Evolutionary conservation across 37 sponge, comb jelly and placozoan genomes (phyloP), one percentile per base, ranked within the genome.

Genomic region (Bolinopsis microptera): DNA sequence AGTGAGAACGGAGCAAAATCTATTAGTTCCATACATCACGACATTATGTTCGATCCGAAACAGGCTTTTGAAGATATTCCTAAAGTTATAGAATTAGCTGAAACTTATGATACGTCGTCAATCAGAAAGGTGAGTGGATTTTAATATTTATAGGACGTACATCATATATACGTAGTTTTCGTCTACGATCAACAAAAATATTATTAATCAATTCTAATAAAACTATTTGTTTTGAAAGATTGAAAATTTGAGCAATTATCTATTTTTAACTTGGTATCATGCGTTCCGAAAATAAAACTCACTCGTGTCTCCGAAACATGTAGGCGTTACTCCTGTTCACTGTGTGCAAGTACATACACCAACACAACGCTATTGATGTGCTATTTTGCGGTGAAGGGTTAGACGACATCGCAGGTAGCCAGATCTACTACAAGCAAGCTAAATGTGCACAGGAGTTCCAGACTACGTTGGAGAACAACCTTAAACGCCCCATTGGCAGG

Each of bases 301-400:
- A n/a, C n/a, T n/a, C n/a, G n/a, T n/a, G n/a, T n/a, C n/a, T n/a
- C n/a, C n/a, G n/a, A n/a, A n/a, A n/a, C n/a, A n/a, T n/a, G n/a
- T n/a, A 86, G 90, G 90, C 38, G 0, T 48, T 86, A 2, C 90
- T 86, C 25, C 61, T 86, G 26, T 86, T 39, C 90, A 28, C 90
- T 8, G 48, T 86, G 3, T 86, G 90, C 35, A 86, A 86, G 61
- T 39, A 41, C 61, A 86, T 86, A 35, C 35, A 86, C 61, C 38
- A 86, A 48, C 25, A 39, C 24, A 34, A 41, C 8, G 36, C 34
- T 13, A 27, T 86, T 3, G 90, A 86, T 39, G 26, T 86, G 1
- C 61, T 86, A 27, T 86, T 86, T 34, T 86, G 90, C 36, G 90
- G 90, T 27, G 90, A 86, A 38, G 90, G 90, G 26, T 25, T 86